These are phyloP conservation scores for Tachycineta bicolor DNA, from an alignment of 2,113 vertebrate genomes.

Conservation along the genomic window DNA sequence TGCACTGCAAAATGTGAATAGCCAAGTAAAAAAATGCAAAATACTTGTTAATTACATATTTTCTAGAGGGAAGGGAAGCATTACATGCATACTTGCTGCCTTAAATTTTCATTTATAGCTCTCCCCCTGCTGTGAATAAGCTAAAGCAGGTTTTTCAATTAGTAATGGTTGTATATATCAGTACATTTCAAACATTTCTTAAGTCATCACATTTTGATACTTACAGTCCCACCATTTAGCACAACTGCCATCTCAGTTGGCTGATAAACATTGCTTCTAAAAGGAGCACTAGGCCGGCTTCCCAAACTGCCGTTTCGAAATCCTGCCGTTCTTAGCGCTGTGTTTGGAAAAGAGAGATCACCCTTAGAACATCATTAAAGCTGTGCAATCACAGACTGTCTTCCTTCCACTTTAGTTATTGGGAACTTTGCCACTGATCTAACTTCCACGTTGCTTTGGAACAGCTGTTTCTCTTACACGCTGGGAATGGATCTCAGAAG, in stretches of 20 bases:
- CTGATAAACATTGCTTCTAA: slow-evolving; percentile 98
- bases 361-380: neutral
- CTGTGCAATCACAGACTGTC: neutral
- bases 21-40: neutral
- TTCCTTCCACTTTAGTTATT: neutral
- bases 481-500: neutral
- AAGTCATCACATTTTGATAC: slow-evolving; percentile 75
- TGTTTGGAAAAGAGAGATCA: neutral
- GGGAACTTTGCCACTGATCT: neutral
- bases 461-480: neutral
- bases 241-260: slow-evolving; percentile 99
- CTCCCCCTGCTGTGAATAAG: neutral
- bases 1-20: neutral
- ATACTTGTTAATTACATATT: neutral
- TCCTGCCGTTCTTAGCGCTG: slow-evolving; percentile 86
- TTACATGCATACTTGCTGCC: slow-evolving; percentile 50
- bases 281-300: slow-evolving; percentile 88
- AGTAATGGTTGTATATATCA: neutral
- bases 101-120: neutral
- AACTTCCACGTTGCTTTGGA: neutral
- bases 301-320: slow-evolving; percentile 89
- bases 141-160: neutral
- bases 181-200: neutral
- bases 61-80: slow-evolving; percentile 15
- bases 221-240: slow-evolving; percentile 97